Percentiles rank a stretch among this genome's conserved stretches.
Conservation (phyloP, 1,140 invertebrate species). For the Drosophila nasuta region DNA sequence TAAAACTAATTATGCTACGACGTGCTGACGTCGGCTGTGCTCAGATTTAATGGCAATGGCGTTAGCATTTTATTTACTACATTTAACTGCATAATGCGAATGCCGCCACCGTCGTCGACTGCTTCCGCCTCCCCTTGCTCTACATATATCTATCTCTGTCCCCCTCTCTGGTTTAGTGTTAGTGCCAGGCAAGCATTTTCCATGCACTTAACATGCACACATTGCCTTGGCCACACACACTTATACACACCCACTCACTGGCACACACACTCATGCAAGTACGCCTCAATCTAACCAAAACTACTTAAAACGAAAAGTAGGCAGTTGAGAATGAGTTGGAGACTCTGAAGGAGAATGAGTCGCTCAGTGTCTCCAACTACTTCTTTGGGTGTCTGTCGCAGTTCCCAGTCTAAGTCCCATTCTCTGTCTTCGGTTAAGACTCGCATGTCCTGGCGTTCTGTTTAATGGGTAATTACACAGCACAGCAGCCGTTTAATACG, state of each 20-base stretch:
- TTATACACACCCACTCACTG: conserved; percentile 5
- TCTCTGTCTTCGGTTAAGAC: conserved; percentile 3
- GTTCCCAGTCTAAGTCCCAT: background rate
- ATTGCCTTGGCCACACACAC: conserved; percentile 13
- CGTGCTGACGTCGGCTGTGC: conserved; percentile 59
- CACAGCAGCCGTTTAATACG: conserved; percentile 69
- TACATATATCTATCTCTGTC: too few relatives aligned
- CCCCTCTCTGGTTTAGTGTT: conserved; percentile 20
- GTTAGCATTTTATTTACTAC: conserved; percentile 79
- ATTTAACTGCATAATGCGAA: conserved; percentile 76
- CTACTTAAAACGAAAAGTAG: conserved; percentile 71
- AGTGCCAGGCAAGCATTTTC: conserved; percentile 62
- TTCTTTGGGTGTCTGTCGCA: background rate
- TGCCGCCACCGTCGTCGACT: conserved; percentile 14
- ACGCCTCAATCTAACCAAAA: conserved; percentile 62
- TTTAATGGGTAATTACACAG: conserved; percentile 80
- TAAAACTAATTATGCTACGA: conserved; percentile 71
- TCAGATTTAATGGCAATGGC: conserved; percentile 67
- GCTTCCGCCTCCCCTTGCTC: background rate
- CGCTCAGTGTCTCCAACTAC: background rate
- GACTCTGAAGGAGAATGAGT: background rate
- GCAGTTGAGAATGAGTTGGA: conserved; percentile 35
- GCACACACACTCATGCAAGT: conserved; percentile 14
- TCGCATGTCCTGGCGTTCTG: conserved; percentile 52
- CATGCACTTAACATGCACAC: conserved; percentile 57